Evolutionary conservation across 2,888 invertebrate species (phyloP), one percentile per base, ranked within the genome.

Genomic region (Apamea anceps): DNA sequence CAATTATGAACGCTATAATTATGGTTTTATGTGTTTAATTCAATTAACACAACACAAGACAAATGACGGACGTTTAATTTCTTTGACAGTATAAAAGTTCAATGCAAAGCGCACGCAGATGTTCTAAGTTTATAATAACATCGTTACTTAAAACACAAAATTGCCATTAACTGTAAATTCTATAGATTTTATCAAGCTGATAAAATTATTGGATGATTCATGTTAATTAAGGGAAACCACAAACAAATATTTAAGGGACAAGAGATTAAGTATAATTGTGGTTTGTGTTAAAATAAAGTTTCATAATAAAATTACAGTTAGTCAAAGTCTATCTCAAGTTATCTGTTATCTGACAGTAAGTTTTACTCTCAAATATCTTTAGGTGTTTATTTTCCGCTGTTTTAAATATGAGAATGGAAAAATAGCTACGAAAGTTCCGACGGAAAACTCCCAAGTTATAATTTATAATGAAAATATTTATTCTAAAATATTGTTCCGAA

Each of bases 401-500:
- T 70, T 3, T 48, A 66, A 68, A 68, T 63, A 32, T 57, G 37
- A 73, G 85, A 74, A 85, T 65, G 13, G 25, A 54, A 48, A 71
- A 62, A 72, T 48, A 57, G 6, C 28, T 72, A 63, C 25, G 13
- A 70, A 67, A 54, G 18, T 51, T 15, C 25, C 60, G 45, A 66
- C 63, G 28, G 72, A 54, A 65, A 82, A 45, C 57, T 74, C 71
- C 51, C 42, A 81, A 79, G 37, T 87, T 75, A 13, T 76, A 77
- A 85, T 72, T 84, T 57, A 68, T 78, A 81, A 76, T 68, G 71
- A 89, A 87, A 85, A 85, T 85, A 89, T 89, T 87, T 84, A 70
- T 65, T 42, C 51, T 65, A 66, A 66, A 73, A 74, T 75, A 78
- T 79, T 86, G 37, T 72, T 75, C n/a, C n/a, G 48, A 37, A 78